Evolutionary conservation across 2,113 vertebrate genomes (phyloP), one percentile per base, ranked within the genome.

Genomic region (Macaca mulatta): DNA sequence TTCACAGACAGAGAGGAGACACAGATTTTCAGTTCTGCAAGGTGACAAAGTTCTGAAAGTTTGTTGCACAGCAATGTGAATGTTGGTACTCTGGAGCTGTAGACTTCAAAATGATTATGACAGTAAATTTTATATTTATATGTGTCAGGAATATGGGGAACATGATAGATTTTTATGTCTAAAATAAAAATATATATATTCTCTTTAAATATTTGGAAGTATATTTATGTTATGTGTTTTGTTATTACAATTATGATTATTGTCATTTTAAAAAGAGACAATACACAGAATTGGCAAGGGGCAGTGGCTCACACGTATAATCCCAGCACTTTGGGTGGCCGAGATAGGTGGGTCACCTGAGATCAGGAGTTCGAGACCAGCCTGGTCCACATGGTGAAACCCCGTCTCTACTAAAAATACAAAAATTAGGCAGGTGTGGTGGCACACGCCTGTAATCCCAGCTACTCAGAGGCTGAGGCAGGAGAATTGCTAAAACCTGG

Each of bases 81-180:
- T 14, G 27, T 14, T 27, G 11, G 20, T 20, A 23, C 16, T 4
- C 5, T 1, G 6, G 57, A 43, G 20, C 45, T 45, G 16, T 20
- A 5, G 7, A 2, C 2, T 30, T 6, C 13, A 52, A 52, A n/a
- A 18, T 17, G 23, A 55, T 40, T 2, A 38, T 2, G 70, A 52
- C 10, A 27, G 77, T 22, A 16, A n/a, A 8, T 61, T 23, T 8
- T 16, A 50, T 4, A 0, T 8, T 40, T 16, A 45, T 14, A 32
- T 0, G 5, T 25, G 2, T 5, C 57, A 67, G 59, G 5, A n/a
- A n/a, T 20, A 5, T 22, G 18, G 32, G 12, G n/a, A 43, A 27
- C 52, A 4, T 55, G 48, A 70, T 7, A 38, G 11, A 43, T 64
- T 64, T 30, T 35, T 52, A 35, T 14, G 8, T 70, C 20, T 32